Conservation (phyloP, 2,797 vertebrate genomes). For the Pachyuromys duprasi region DNA sequence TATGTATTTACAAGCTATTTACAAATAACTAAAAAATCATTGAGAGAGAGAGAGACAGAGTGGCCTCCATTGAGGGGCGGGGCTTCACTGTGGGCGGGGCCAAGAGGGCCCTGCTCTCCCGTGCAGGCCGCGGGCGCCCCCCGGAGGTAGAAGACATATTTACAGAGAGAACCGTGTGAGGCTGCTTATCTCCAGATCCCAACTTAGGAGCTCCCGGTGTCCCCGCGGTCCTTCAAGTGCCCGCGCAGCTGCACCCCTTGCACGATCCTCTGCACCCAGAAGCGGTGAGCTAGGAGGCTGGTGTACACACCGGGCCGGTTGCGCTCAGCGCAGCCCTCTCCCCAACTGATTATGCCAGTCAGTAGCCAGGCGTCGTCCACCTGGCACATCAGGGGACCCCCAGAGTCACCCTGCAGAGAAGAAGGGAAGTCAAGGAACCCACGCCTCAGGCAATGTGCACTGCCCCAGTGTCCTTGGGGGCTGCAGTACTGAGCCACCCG, state of each 20-base stretch:
- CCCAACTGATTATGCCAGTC: conserved; percentile 87
- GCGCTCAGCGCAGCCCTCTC: conserved; percentile 81
- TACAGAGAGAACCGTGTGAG: neutral
- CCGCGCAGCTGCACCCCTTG: conserved; percentile 74
- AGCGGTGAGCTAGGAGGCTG: conserved; percentile 74
- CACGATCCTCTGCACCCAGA: conserved; percentile 77
- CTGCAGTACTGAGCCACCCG: neutral
- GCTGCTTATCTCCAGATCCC: neutral
- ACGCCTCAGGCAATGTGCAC: neutral
- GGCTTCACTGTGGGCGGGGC: too few relatives aligned
- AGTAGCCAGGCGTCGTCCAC: conserved; percentile 68
- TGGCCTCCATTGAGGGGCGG: neutral
- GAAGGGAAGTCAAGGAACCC: neutral
- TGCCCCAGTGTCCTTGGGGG: neutral
- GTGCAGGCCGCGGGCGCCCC: neutral
- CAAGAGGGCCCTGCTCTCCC: neutral
- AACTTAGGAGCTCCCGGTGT: rapidly evolving
- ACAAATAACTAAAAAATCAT: conserved; percentile 63
- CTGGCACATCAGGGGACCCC: conserved; percentile 87
- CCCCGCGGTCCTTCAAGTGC: neutral
- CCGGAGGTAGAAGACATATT: conserved; percentile 43
- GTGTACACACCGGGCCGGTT: conserved; percentile 83
- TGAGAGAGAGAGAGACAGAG: too few relatives aligned
- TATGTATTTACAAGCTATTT: neutral
- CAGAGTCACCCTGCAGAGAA: conserved; percentile 86